Evolutionary conservation across 2,888 invertebrate genomes (phyloP), one percentile per base, ranked within the genome.

Genomic region (Parnassius mnemosyne): DNA sequence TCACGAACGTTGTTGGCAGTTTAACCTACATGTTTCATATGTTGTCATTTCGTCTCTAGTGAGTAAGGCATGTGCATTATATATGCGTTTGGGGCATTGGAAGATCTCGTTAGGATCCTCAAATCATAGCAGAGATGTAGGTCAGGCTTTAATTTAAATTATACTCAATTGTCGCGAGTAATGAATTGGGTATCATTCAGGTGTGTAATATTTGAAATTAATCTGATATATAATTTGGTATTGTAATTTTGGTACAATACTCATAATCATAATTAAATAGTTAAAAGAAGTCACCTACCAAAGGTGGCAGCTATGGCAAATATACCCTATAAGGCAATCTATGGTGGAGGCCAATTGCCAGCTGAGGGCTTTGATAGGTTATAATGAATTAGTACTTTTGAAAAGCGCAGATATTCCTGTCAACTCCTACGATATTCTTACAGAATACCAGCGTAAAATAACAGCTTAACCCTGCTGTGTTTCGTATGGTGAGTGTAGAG

Each of bases 81-180:
- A 63, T 10, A 58, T 44, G 44, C 54, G 54, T 16, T 54, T 50
- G 58, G 58, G 34, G 25, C 34, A 62, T 62, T 57, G 53, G 49
- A 43, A 53, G 44, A 53, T 54, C 57, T 43, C 53, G 50, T 62
- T 53, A 62, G 43, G 34, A 10, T 42, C n/a, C 43, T 44, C 25
- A 9, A 43, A 47, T 41, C 51, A 43, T 46, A 41, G 46, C 9
- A n/a, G 11, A 11, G 25, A 62, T 63, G 3, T 58, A 63, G 62
- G 57, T 62, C 62, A 55, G 44, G n/a, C 47, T 42, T 57, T 58
- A 58, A 58, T 63, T 54, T 54, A 54, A 54, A 58, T 58, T 63
- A 58, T 46, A 44, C 50, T 63, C 50, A n/a, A 54, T 51, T 58
- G 54, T 51, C 3, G 9, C 25, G 3, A 9, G 50, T 43, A 60